These are phyloP conservation scores for Drosophila multiciliata DNA, from an alignment of 2,888 invertebrate species.

Conservation along the genomic window DNA sequence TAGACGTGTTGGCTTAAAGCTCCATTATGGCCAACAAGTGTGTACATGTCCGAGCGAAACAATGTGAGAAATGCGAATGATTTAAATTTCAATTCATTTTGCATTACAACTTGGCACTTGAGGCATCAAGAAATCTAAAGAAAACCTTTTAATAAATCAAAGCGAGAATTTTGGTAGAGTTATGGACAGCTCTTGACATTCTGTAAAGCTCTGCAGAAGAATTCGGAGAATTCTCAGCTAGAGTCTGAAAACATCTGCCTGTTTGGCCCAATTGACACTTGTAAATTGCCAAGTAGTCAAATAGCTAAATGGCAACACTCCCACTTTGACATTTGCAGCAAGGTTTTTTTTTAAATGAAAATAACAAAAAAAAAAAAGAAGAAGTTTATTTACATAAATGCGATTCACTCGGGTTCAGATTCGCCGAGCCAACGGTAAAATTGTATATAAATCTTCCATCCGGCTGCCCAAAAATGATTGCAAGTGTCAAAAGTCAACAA, in stretches of 20 bases:
- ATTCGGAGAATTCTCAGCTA: conserved; percentile 20
- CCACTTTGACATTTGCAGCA: conserved; percentile 68
- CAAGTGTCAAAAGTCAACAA: conserved; percentile 80
- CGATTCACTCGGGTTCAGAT: conserved; percentile 35
- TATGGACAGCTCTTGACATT: conserved; percentile 45
- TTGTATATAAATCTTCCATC: conserved; percentile 64
- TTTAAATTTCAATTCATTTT: conserved; percentile 30
- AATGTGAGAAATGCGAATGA: conserved; percentile 42
- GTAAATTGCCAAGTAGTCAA: conserved; percentile 36
- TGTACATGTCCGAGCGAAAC: conserved; percentile 14
- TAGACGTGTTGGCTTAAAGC: conserved; percentile 46
- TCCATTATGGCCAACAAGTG: conserved; percentile 43
- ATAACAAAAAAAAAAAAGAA: conserved; percentile 11
- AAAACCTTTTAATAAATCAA: conserved; percentile 72
- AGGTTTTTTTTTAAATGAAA: conserved; percentile 38
- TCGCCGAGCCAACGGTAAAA: conserved; percentile 51
- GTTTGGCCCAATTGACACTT: conserved; percentile 31
- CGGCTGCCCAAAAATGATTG: conserved; percentile 63
- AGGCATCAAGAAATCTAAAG: conserved; percentile 57
- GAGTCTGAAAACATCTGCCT: conserved; percentile 38
- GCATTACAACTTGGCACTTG: conserved; percentile 49
- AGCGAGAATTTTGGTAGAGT: conserved; percentile 33
- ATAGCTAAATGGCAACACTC: conserved; percentile 64
- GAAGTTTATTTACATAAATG: conserved; percentile 57
- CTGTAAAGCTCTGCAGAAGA: conserved; percentile 6